phyloP scores from a whole-genome alignment of 2,113 vertebrate genomes.

The Solea senegalensis region DNA sequence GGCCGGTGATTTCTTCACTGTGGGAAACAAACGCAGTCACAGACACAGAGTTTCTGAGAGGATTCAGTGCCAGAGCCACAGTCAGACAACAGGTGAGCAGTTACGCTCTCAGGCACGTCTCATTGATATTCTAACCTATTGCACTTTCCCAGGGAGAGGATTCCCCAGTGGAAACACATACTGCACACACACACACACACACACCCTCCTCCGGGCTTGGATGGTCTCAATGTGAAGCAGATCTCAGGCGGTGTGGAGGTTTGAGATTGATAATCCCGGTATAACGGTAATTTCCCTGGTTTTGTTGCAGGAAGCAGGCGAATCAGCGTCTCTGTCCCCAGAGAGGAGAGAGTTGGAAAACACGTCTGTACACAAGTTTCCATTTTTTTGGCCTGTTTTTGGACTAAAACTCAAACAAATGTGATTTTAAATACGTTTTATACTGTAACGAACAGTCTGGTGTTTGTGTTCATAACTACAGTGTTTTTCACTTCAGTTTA shows the following conservation, averaged over 20 bases:
- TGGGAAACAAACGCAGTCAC: constrained; percentile 32
- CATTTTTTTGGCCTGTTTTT: too few relatives aligned
- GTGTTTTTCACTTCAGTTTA: too few relatives aligned
- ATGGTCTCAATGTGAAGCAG: constrained; percentile 76
- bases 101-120: constrained; percentile 76
- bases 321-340: too few relatives aligned
- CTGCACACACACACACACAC: constrained; percentile 19
- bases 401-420: too few relatives aligned
- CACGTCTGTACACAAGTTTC: too few relatives aligned
- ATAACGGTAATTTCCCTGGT: too few relatives aligned
- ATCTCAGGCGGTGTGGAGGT: constrained; percentile 45
- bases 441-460: too few relatives aligned
- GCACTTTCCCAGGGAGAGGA: constrained; percentile 78
- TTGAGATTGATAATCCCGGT: background rate
- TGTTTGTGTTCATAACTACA: too few relatives aligned
- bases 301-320: too few relatives aligned
- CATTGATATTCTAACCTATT: constrained; percentile 84
- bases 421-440: too few relatives aligned
- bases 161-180: constrained; percentile 75
- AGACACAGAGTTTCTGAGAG: background rate
- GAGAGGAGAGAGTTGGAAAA: too few relatives aligned
- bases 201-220: constrained; percentile 57
- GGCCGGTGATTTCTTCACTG: constrained; percentile 46
- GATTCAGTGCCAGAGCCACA: constrained; percentile 33
- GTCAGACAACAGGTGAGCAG: constrained; percentile 80